Conservation (phyloP, 2,888 invertebrate species). For the Cantharis flavilabris region DNA sequence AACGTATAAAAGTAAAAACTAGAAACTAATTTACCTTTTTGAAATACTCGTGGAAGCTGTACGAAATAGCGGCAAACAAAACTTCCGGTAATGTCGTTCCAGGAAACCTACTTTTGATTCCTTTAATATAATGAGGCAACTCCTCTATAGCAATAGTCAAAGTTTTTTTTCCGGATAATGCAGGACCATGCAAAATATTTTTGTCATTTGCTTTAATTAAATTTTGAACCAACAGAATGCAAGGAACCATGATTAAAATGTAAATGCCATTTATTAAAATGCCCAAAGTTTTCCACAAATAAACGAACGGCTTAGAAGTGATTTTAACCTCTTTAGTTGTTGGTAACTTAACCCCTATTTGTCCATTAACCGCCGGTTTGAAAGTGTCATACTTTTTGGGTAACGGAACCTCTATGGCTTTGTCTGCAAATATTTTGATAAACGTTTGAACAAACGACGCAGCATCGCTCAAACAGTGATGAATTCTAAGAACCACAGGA, state of each 20-base stretch:
- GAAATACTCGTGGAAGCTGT: slow-evolving; percentile 6
- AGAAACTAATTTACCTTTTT: neutral
- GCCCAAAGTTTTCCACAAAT: neutral
- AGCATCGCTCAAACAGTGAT: slow-evolving; percentile 5
- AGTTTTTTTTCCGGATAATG: neutral
- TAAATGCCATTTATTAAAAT: neutral
- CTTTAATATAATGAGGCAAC: neutral
- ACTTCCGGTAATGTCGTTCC: slow-evolving; percentile 2
- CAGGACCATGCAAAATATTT: neutral
- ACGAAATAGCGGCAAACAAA: slow-evolving; percentile 7
- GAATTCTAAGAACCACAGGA: slow-evolving; percentile 1
- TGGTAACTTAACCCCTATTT: slow-evolving; percentile 1
- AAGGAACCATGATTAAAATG: slow-evolving; percentile 4
- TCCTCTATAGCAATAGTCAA: neutral
- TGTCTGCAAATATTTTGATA: slow-evolving; percentile 1
- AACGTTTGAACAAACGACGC: neutral
- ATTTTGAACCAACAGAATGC: neutral
- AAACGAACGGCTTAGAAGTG: neutral
- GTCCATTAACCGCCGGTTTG: neutral
- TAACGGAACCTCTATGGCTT: neutral
- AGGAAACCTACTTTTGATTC: neutral
- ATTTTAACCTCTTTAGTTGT: slow-evolving; percentile 3
- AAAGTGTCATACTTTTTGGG: neutral
- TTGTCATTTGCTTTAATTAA: neutral
- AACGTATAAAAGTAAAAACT: neutral